A percentile compares a stretch with the other conserved stretches of the same genome.
These are phyloP conservation scores for Sebastes taczanowskii DNA, from an alignment of 2,797 vertebrate genomes.

Conservation along the genomic window DNA sequence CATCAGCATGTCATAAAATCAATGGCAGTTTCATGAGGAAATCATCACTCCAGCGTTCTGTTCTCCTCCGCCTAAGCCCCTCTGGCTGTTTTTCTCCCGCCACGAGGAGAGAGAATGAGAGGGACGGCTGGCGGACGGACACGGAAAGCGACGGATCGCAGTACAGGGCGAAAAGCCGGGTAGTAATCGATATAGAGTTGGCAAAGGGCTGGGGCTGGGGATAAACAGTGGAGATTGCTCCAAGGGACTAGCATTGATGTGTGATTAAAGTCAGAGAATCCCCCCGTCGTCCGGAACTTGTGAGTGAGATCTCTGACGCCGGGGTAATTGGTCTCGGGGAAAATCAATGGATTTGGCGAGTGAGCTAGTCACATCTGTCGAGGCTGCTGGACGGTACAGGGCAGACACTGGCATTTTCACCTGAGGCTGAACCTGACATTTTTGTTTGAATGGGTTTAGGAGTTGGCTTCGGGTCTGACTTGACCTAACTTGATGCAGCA, in stretches of 20 bases:
- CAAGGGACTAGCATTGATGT: slow-evolving; percentile 74
- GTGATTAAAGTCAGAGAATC: slow-evolving; percentile 79
- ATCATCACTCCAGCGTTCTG: slow-evolving; percentile 55
- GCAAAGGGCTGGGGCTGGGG: slow-evolving; percentile 57
- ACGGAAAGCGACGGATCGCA: slow-evolving; percentile 55
- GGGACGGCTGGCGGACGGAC: slow-evolving; percentile 37
- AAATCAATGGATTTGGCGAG: slow-evolving; percentile 77
- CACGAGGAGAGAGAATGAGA: slow-evolving; percentile 14
- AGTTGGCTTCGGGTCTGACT: slow-evolving; percentile 12
- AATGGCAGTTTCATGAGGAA: slow-evolving; percentile 77
- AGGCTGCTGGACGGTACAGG: slow-evolving; percentile 29
- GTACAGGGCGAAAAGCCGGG: slow-evolving; percentile 50
- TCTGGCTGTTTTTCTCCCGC: slow-evolving; percentile 41
- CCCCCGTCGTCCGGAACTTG: slow-evolving; percentile 64
- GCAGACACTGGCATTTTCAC: slow-evolving; percentile 56
- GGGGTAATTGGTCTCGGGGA: slow-evolving; percentile 78
- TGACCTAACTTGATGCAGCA: slow-evolving; percentile 11
- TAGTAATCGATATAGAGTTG: slow-evolving; percentile 72
- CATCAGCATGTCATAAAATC: slow-evolving; percentile 74
- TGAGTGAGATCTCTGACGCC: slow-evolving; percentile 80
- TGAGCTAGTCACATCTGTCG: slow-evolving; percentile 58
- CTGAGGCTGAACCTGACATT: slow-evolving; percentile 66
- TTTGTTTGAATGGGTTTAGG: slow-evolving; percentile 36
- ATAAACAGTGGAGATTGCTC: slow-evolving; percentile 79
- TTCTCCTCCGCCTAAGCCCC: slow-evolving; percentile 31